Evolutionary conservation across 2,113 vertebrate genomes (phyloP).

Genomic region (Anolis sagrei): DNA sequence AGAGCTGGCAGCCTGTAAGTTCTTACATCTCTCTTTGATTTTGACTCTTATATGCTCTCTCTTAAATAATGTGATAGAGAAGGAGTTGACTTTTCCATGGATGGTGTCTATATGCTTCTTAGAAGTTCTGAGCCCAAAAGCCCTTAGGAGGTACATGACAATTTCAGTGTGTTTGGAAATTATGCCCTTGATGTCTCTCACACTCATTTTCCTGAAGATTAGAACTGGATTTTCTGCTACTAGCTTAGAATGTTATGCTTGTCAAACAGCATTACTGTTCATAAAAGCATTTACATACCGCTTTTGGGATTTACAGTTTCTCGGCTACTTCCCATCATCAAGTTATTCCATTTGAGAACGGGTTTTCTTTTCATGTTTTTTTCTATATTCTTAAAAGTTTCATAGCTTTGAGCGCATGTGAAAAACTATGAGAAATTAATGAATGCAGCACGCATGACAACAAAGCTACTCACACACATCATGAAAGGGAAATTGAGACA

Average conservation of each 20-base stretch:
- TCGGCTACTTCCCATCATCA: background rate
- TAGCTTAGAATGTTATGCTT: background rate
- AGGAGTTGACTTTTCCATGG: background rate
- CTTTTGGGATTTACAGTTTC: background rate
- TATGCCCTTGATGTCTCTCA: background rate
- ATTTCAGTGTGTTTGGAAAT: background rate
- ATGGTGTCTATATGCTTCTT: background rate
- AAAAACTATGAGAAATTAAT: background rate
- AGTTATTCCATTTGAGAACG: background rate
- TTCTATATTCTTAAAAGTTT: background rate
- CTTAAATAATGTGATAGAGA: background rate
- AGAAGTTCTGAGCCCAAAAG: background rate
- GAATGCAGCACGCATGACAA: background rate
- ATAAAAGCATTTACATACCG: background rate
- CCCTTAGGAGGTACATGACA: background rate
- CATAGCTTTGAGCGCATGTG: background rate
- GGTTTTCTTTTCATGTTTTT: no score
- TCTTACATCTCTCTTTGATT: background rate
- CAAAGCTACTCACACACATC: background rate
- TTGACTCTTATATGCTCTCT: background rate
- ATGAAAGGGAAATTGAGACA: background rate
- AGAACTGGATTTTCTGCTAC: constrained; percentile 5
- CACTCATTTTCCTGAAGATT: background rate
- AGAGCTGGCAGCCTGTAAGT: no score
- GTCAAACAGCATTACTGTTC: constrained; percentile 7